Evolutionary conservation across 2,797 vertebrate species (phyloP), one percentile per base, ranked within the genome.

Genomic region (Epinephelus malabaricus): DNA sequence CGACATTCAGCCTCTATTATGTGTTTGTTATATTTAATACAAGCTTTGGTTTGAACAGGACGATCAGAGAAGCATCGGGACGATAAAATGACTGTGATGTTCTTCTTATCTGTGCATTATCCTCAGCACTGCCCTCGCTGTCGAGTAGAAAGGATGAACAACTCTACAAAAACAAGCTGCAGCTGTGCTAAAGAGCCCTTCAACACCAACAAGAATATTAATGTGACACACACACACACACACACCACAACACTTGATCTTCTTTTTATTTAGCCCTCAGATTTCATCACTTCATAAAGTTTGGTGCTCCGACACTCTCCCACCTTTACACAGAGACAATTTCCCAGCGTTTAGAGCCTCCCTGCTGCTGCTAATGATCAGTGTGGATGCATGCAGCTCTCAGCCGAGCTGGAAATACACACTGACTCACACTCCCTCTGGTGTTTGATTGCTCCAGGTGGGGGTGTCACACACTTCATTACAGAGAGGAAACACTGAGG

Each of bases 341-440:
- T 65, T 76, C 23, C 25, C 18, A 14, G 78, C 53, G 72, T 79
- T 78, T 49, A 23, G 55, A 86, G 79, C 65, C 68, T 61, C 76
- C 75, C 82, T 9, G 84, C 79, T 81, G 83, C 66, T 82, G 63
- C 71, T 85, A 85, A 88, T 84, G 83, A 90, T 79, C 74, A 69
- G 63, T 43, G 77, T 54, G 70, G 78, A 79, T 78, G 73, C 73
- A 69, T 55, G 68, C 61, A 58, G 73, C 84, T 73, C 68, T 61
- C 54, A 76, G 69, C 17, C 14, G 27, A 27, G 62, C 50, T 59
- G 73, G 43, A 65, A 69, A 23, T 25, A 50, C 49, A 63, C 54
- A 51, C 69, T 25, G 63, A 73, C 71, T 79, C 71, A 23, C 38
- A 15, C 73, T 78, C 66, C 54, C 62, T 67, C 60, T 34, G 80